phyloP scores from a whole-genome alignment of 2,113 vertebrate genomes.

The Eubucco bourcierii region DNA sequence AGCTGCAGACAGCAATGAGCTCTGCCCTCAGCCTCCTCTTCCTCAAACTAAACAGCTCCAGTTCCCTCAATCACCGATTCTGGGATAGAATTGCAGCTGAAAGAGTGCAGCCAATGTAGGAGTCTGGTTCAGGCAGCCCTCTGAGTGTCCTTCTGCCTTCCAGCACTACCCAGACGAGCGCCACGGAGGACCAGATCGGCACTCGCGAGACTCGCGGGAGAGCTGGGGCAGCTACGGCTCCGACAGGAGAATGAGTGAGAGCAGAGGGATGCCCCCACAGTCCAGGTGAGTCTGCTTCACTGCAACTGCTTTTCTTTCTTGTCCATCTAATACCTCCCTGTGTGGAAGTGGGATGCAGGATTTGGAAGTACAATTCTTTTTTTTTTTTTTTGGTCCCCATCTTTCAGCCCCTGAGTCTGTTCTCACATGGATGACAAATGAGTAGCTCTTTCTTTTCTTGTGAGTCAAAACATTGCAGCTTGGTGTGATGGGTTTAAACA shows the following conservation, averaged over 20 bases:
- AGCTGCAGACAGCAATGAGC: no score
- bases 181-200: slow-evolving; percentile 82
- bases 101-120: fast-evolving
- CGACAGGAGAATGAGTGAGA: slow-evolving; percentile 86
- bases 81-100: neutral
- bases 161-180: slow-evolving; percentile 89
- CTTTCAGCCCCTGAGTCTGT: neutral
- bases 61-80: no score
- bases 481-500: neutral
- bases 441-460: neutral
- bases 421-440: neutral
- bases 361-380: neutral
- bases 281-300: slow-evolving; percentile 66
- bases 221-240: slow-evolving; percentile 84
- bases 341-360: no score
- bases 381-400: neutral
- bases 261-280: slow-evolving; percentile 71
- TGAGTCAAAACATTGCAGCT: neutral
- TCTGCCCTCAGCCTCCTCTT: no score
- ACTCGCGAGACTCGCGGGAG: slow-evolving; percentile 86
- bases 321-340: fast-evolving
- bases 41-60: no score
- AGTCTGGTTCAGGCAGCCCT: neutral
- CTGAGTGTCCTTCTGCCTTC: neutral
- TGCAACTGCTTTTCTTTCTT: neutral